These are phyloP conservation scores for Enteromius fasciolatus DNA, from an alignment of 2,797 vertebrate genomes.

Conservation along the genomic window DNA sequence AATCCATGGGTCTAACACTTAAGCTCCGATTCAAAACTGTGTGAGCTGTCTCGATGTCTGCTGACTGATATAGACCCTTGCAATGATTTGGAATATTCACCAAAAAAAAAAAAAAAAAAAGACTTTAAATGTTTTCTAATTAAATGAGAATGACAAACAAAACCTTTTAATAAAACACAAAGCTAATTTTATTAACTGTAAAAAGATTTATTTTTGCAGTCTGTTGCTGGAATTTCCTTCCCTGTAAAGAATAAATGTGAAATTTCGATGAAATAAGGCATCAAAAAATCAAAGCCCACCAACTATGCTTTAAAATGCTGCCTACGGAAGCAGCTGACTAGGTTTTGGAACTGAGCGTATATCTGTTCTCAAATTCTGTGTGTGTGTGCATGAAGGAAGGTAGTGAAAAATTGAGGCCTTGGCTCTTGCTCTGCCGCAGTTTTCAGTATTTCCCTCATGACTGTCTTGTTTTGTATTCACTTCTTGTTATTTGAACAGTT, in stretches of 20 bases:
- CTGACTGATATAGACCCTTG: neutral
- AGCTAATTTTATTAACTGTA: neutral
- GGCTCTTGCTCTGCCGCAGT: neutral
- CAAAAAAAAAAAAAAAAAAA: neutral
- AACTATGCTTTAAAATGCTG: neutral
- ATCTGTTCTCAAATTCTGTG: constrained; percentile 19
- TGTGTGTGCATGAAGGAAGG: neutral
- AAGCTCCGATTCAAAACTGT: neutral
- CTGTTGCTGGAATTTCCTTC: neutral
- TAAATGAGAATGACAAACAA: neutral
- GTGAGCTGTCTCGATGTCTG: neutral
- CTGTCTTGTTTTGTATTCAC: constrained; percentile 38
- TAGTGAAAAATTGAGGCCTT: constrained; percentile 14
- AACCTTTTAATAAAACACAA: neutral
- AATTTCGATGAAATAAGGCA: neutral
- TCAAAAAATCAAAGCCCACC: neutral
- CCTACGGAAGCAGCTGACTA: neutral
- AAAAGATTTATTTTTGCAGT: neutral
- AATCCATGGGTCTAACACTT: neutral
- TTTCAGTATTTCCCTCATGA: constrained; percentile 6
- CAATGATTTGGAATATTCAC: neutral
- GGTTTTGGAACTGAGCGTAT: constrained; percentile 3
- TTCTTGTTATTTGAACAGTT: constrained; percentile 40
- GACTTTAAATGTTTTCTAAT: neutral
- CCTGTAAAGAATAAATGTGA: neutral